Base-by-base conservation (phyloP, 2,888 invertebrate genomes). In the Drosophila multiciliata region DNA sequence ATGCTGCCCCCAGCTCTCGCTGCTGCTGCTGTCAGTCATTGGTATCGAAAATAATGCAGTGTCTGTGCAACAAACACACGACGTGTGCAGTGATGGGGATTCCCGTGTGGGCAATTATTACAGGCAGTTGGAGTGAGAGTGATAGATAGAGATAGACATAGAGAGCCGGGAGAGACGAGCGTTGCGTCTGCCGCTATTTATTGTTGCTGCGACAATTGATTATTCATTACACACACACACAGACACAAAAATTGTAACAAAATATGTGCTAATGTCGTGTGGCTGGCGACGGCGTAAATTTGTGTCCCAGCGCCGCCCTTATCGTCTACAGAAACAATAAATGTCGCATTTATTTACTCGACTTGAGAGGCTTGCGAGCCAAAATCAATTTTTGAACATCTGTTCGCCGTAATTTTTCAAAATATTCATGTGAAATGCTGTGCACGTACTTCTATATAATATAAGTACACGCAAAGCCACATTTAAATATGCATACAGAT, bases 31-130 rank as follows among this genome's bases (percentile, higher is more conserved):
- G 38, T 45, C n/a, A 20, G 45, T 66, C 82, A 52, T 66, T 53
- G 49, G 15, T 60, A 62, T 64, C 59, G 66, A 61, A 83, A 83
- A 55, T 55, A 55, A 55, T 55, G 54, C 52, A 38, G 38, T 33
- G 36, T 66, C 59, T 68, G 69, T 75, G 40, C 45, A 45, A 15
- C 23, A 45, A 15, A 45, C 23, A 45, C 45, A 23, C 15, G 71
- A 74, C 57, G 74, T 81, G 66, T 67, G 55, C 38, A 67, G 26
- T 55, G 67, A 80, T 71, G 75, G 84, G 89, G 89, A 89, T 87
- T 84, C 89, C 84, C 84, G 69, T 81, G 84, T 83, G 87, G 87
- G 78, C 73, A 81, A 86, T 89, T 87, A 83, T 87, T 87, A 87
- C 71, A 74, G 57, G 12, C 36, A 26, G 36, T 38, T 36, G 5